A percentile compares a stretch with the other conserved stretches of the same genome.
Conservation (phyloP, 92 coral and sea anemone species). For the Pocillopora meandrina region DNA sequence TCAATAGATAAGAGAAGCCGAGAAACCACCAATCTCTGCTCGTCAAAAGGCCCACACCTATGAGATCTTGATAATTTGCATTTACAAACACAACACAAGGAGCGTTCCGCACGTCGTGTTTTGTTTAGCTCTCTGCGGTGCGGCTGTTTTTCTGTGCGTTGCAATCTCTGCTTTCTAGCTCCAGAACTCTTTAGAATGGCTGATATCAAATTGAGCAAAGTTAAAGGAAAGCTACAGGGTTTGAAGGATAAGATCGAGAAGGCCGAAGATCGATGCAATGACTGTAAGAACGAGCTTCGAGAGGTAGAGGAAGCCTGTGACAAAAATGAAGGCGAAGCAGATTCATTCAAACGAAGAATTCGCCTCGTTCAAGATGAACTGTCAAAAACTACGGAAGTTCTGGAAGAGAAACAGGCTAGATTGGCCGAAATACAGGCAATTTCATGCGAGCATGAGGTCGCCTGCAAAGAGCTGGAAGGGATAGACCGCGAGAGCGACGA, state of each 20-base stretch:
- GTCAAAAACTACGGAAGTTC: constrained; percentile 37
- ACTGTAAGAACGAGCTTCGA: constrained; percentile 66
- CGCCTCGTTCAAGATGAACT: constrained; percentile 62
- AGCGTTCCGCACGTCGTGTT: background rate
- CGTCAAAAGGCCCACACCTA: constrained; percentile 38
- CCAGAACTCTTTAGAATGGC: constrained; percentile 28
- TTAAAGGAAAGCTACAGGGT: constrained; percentile 70
- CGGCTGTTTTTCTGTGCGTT: background rate
- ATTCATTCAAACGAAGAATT: constrained; percentile 77
- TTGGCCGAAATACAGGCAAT: constrained; percentile 38
- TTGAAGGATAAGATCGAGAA: constrained; percentile 82
- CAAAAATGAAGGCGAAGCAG: constrained; percentile 79
- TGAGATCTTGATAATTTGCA: constrained; percentile 33
- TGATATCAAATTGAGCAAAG: constrained; percentile 59
- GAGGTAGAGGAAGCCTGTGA: constrained; percentile 64
- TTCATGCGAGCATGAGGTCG: constrained; percentile 60
- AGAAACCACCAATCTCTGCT: constrained; percentile 33
- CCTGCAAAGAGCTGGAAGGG: constrained; percentile 76
- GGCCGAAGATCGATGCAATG: constrained; percentile 77
- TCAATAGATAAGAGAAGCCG: constrained; percentile 19
- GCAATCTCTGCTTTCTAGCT: background rate
- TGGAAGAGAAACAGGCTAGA: constrained; percentile 50
- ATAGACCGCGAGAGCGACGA: constrained; percentile 82
- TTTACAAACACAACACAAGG: constrained; percentile 28
- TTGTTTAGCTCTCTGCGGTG: constrained; percentile 17